A percentile compares a stretch with the other conserved stretches of the same genome.
Conservation (phyloP, 2,797 vertebrate species). For the Alca torda region DNA sequence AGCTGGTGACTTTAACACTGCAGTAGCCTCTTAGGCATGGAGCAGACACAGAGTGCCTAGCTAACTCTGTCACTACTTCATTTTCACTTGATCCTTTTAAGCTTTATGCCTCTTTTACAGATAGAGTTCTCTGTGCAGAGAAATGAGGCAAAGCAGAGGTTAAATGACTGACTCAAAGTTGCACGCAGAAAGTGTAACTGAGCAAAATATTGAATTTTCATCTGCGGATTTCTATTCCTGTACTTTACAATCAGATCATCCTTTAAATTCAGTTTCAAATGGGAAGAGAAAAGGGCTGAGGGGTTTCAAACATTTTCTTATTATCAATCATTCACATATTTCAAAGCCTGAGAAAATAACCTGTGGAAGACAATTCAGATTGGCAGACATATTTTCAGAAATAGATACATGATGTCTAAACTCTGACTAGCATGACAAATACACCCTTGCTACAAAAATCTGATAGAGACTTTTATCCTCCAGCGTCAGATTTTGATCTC, state of each 20-base stretch:
- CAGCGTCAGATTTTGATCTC: not conserved
- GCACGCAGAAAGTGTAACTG: not conserved
- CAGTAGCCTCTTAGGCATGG: not conserved
- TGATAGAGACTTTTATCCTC: not conserved
- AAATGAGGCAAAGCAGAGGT: not conserved
- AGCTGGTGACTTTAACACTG: not conserved
- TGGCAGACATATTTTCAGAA: not conserved
- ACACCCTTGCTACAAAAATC: not conserved
- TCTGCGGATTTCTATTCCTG: not conserved
- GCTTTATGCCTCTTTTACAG: not conserved
- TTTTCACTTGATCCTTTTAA: not conserved
- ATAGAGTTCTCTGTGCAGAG: not conserved
- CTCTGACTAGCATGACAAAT: not conserved
- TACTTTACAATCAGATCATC: not conserved
- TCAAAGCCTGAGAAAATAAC: not conserved
- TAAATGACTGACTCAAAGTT: not conserved
- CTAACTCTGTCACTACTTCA: not conserved
- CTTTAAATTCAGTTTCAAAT: conserved; percentile 20
- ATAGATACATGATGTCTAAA: not conserved
- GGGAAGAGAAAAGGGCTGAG: not conserved
- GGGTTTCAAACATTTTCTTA: conserved; percentile 12
- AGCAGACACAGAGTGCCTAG: not conserved
- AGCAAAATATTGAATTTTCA: not conserved
- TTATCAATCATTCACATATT: not conserved
- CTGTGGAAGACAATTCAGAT: not conserved